These are phyloP conservation scores for Argyrosomus japonicus DNA, from an alignment of 2,113 vertebrate species.

Conservation along the genomic window DNA sequence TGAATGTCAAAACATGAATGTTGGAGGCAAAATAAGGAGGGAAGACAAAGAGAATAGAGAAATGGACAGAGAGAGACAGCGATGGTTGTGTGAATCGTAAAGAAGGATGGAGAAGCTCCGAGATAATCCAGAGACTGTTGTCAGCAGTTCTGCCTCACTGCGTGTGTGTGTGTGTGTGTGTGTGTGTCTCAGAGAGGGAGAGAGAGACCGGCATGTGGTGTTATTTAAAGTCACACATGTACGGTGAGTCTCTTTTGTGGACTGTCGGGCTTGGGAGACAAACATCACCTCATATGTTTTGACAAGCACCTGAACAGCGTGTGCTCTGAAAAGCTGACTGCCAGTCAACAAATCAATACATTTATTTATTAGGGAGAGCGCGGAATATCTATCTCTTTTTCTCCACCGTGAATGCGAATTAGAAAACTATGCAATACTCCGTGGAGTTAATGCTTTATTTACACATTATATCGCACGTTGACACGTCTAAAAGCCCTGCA, in stretches of 20 bases:
- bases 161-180: slow-evolving; percentile 22
- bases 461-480: slow-evolving; percentile 29
- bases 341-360: slow-evolving; percentile 37
- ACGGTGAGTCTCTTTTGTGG: slow-evolving; percentile 17
- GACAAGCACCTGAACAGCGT: neutral
- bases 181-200: neutral
- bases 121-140: slow-evolving; percentile 69
- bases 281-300: slow-evolving; percentile 9
- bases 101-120: slow-evolving; percentile 64
- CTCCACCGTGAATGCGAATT: slow-evolving; percentile 21
- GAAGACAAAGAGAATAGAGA: slow-evolving; percentile 12
- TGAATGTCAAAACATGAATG: slow-evolving; percentile 1
- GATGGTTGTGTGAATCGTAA: slow-evolving; percentile 54
- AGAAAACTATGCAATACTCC: slow-evolving; percentile 29
- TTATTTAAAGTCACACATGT: slow-evolving; percentile 49
- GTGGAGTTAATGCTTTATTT: slow-evolving; percentile 42
- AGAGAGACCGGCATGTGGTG: slow-evolving; percentile 4
- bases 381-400: too few species aligned
- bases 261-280: neutral
- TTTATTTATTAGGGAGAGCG: slow-evolving; percentile 33
- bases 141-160: slow-evolving; percentile 66
- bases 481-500: slow-evolving; percentile 28
- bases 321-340: slow-evolving; percentile 23
- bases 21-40: neutral
- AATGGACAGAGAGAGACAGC: slow-evolving; percentile 33